Percentiles rank a stretch among this genome's conserved stretches.
Evolutionary conservation across 1,140 invertebrate genomes (phyloP).

Genomic region (Zaprionus kolodkinae): DNA sequence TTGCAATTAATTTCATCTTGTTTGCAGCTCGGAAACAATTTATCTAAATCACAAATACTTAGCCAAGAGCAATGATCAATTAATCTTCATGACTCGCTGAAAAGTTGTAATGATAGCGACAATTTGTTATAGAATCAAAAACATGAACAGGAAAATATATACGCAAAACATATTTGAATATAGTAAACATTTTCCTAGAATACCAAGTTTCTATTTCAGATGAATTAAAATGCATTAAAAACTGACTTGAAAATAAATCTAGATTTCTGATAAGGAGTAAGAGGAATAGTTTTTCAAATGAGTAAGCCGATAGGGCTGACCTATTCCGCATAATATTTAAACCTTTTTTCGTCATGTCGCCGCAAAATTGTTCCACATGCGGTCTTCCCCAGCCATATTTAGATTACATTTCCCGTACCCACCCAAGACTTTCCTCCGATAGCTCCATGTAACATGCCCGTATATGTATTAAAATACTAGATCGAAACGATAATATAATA

Average conservation of each 20-base stretch:
- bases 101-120: slow-evolving; percentile 12
- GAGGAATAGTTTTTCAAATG: neutral
- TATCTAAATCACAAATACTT: slow-evolving; percentile 15
- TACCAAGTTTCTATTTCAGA: neutral
- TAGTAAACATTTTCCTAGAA: neutral
- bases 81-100: slow-evolving; percentile 18
- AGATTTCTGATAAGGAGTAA: neutral
- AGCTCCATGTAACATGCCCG: neutral
- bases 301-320: neutral
- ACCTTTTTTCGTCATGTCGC: neutral
- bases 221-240: neutral
- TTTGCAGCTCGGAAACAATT: slow-evolving; percentile 8
- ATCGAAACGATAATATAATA: slow-evolving; percentile 8
- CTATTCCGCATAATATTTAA: no score
- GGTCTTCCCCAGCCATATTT: neutral
- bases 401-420: neutral
- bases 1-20: neutral
- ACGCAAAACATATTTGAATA: neutral
- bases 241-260: neutral
- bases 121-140: slow-evolving; percentile 3
- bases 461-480: neutral
- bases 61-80: slow-evolving; percentile 7
- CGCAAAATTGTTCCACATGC: neutral
- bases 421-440: no score
- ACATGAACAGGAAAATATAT: neutral